Evolutionary conservation across 2,797 vertebrate species (phyloP).

Genomic region (Tokudaia tokunoshimensis): DNA sequence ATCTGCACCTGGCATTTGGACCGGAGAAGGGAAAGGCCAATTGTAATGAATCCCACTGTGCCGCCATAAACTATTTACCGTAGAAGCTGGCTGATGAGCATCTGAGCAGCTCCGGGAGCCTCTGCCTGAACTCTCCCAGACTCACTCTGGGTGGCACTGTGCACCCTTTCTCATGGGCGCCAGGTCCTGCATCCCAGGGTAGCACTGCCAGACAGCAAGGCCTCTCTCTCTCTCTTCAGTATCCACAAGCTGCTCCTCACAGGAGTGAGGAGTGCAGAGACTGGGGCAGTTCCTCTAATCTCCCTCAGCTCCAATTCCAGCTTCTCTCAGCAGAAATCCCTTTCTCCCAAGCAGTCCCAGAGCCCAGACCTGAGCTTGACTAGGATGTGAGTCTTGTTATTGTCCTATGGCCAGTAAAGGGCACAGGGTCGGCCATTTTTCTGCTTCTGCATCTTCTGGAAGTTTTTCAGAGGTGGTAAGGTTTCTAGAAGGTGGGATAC

Average conservation of each 20-base stretch:
- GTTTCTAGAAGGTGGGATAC: neutral
- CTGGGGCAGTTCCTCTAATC: neutral
- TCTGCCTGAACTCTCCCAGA: neutral
- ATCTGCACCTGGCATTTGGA: neutral
- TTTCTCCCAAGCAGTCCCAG: neutral
- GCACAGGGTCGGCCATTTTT: neutral
- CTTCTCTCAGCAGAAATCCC: neutral
- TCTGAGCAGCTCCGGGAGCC: neutral
- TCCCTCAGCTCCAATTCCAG: neutral
- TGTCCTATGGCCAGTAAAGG: neutral
- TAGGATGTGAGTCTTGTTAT: neutral
- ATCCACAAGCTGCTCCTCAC: neutral
- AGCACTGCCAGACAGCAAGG: neutral
- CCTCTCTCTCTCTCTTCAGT: no score
- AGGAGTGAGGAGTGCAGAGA: no score
- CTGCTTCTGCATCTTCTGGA: neutral
- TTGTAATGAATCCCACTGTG: no score
- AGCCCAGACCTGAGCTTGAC: neutral
- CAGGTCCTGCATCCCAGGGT: neutral
- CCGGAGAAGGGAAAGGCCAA: neutral
- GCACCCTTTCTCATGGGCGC: neutral
- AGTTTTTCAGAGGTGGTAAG: neutral
- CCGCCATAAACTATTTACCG: neutral
- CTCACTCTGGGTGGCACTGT: no score
- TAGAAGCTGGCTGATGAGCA: neutral